phyloP scores from a whole-genome alignment of 2,113 vertebrate species.

The Parotia lawesii region DNA sequence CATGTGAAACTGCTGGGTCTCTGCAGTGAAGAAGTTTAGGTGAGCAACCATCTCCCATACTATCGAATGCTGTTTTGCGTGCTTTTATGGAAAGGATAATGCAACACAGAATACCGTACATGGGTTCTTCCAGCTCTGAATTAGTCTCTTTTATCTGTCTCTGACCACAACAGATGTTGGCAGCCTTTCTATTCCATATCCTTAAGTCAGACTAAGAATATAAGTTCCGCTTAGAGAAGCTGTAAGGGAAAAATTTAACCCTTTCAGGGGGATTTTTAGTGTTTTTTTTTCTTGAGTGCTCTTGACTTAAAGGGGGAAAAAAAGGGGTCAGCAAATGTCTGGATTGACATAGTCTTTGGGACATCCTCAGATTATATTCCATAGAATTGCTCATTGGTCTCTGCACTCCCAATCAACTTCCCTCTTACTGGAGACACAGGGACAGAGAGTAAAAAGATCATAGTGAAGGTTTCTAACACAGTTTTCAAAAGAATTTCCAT shows the following conservation, averaged over 20 bases:
- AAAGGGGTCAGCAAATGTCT: neutral
- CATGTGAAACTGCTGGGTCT: neutral
- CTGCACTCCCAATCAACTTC: neutral
- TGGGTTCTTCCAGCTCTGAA: constrained; percentile 70
- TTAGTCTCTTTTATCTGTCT: constrained; percentile 79
- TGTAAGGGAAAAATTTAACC: constrained; percentile 69
- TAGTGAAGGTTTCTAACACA: constrained; percentile 10
- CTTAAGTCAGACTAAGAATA: constrained; percentile 77
- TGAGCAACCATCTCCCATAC: constrained; percentile 34
- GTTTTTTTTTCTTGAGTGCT: neutral
- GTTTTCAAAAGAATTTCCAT: neutral
- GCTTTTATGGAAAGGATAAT: constrained; percentile 57
- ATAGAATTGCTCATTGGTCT: neutral
- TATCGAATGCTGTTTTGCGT: neutral
- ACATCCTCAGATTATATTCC: neutral
- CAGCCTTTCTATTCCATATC: constrained; percentile 76
- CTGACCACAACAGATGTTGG: constrained; percentile 80
- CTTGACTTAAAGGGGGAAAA: neutral
- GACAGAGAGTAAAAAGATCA: neutral
- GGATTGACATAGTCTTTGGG: neutral
- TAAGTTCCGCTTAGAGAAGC: constrained; percentile 75
- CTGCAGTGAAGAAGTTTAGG: neutral
- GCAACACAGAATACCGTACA: constrained; percentile 70
- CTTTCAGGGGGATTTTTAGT: constrained; percentile 48
- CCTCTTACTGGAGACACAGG: neutral